phyloP scores from a whole-genome alignment of 2,888 invertebrate genomes.

The Lithophane leautieri region DNA sequence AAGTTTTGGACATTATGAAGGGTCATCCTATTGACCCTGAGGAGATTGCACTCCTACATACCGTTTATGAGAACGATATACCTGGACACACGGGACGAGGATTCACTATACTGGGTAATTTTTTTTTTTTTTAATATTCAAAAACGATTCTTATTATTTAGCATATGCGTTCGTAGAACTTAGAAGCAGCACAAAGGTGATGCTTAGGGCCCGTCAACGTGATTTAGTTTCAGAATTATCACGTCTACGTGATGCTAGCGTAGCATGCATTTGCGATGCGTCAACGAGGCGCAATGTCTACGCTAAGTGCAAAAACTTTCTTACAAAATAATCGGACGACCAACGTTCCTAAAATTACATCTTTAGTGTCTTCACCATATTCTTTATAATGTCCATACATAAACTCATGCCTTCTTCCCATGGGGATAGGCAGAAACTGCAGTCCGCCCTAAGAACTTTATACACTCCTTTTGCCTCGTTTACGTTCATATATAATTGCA shows the following conservation, averaged over 20 bases:
- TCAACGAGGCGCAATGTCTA: background rate
- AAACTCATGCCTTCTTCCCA: too few species aligned
- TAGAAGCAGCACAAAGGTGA: background rate
- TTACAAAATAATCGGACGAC: background rate
- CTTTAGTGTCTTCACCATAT: background rate
- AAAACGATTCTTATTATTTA: background rate
- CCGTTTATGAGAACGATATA: constrained; percentile 85
- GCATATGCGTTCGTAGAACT: background rate
- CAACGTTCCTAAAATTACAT: background rate
- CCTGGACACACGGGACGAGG: constrained; percentile 92
- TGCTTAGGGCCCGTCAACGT: background rate
- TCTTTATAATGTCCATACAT: too few species aligned
- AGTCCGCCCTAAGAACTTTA: too few species aligned
- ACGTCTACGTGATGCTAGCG: background rate
- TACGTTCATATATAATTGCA: too few species aligned
- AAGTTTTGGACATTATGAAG: constrained; percentile 78
- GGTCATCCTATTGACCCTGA: constrained; percentile 84
- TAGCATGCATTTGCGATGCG: background rate
- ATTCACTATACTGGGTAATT: constrained; percentile 87
- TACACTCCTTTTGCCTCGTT: too few species aligned
- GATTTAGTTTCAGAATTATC: background rate
- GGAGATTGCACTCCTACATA: constrained; percentile 86
- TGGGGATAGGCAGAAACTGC: too few species aligned
- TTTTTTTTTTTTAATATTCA: background rate
- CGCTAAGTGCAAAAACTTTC: background rate